Evolutionary conservation across 2,797 vertebrate species (phyloP).

Genomic region (Thripadectes ignobilis): DNA sequence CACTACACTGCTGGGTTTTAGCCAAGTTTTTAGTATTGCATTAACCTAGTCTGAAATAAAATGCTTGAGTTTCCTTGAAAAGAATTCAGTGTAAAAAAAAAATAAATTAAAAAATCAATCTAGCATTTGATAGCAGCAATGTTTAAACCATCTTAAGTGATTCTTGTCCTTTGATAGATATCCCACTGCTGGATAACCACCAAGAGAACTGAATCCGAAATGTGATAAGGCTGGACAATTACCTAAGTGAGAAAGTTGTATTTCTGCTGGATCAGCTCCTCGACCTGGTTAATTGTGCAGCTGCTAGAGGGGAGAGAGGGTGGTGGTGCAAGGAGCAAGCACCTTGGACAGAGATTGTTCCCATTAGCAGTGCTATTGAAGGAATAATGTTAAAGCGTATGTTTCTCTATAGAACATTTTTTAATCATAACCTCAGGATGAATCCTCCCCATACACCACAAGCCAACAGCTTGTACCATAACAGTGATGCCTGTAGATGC

Average conservation of each 20-base stretch:
- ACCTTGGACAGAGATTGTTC: conserved; percentile 60
- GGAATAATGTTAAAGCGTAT: rapidly evolving
- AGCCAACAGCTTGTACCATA: not conserved
- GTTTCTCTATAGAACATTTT: not conserved
- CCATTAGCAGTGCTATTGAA: not conserved
- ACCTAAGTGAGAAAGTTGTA: not conserved
- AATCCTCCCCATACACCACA: not conserved
- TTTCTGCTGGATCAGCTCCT: not conserved
- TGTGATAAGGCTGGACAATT: not conserved
- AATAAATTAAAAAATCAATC: not conserved
- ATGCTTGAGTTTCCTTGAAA: not conserved
- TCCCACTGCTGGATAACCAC: not conserved
- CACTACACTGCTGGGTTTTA: not conserved
- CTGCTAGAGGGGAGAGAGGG: not conserved
- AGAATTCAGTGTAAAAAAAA: not conserved
- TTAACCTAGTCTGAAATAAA: not conserved
- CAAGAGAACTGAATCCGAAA: not conserved
- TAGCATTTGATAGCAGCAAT: not conserved
- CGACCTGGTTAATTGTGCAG: rapidly evolving
- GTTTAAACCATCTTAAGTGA: not conserved
- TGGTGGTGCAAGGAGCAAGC: not conserved
- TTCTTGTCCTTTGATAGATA: not conserved
- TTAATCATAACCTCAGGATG: not conserved
- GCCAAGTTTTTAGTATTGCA: not conserved
- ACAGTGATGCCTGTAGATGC: not conserved